phyloP scores from a whole-genome alignment of 2,888 invertebrate genomes.

The Caradrina clavipalpis region DNA sequence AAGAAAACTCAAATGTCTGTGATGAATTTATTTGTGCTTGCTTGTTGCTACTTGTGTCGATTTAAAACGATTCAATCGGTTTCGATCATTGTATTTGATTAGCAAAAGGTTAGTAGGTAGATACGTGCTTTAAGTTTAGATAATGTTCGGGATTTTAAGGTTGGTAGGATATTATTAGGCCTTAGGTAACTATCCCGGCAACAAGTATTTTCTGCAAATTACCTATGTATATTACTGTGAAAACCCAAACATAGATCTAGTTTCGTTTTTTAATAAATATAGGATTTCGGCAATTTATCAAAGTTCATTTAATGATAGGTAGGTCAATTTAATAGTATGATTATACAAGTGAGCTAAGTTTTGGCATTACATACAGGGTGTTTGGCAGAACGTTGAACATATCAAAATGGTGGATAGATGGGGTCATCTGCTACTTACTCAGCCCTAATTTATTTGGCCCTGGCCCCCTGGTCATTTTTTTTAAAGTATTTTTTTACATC shows the following conservation, averaged over 20 bases:
- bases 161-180: slow-evolving; percentile 46
- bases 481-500: too few relatives aligned
- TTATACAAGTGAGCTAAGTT: not conserved
- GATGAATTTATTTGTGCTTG: slow-evolving; percentile 68
- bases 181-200: slow-evolving; percentile 17
- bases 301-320: not conserved
- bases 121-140: slow-evolving; percentile 62
- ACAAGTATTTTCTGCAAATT: slow-evolving; percentile 27
- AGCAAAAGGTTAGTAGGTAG: slow-evolving; percentile 55
- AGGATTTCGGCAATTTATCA: not conserved
- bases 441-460: too few relatives aligned
- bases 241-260: slow-evolving; percentile 15
- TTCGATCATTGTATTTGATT: slow-evolving; percentile 62
- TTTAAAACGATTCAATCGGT: slow-evolving; percentile 57
- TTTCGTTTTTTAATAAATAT: not conserved
- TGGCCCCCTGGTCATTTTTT: too few relatives aligned
- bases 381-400: too few relatives aligned
- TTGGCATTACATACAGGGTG: too few relatives aligned
- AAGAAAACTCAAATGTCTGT: slow-evolving; percentile 57
- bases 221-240: slow-evolving; percentile 49
- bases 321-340: not conserved
- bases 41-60: slow-evolving; percentile 59
- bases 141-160: slow-evolving; percentile 56
- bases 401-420: too few relatives aligned
- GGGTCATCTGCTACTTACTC: too few relatives aligned